Evolutionary conservation across 2,113 vertebrate genomes (phyloP), one percentile per base, ranked within the genome.

Genomic region (Thamnaconus septentrionalis): DNA sequence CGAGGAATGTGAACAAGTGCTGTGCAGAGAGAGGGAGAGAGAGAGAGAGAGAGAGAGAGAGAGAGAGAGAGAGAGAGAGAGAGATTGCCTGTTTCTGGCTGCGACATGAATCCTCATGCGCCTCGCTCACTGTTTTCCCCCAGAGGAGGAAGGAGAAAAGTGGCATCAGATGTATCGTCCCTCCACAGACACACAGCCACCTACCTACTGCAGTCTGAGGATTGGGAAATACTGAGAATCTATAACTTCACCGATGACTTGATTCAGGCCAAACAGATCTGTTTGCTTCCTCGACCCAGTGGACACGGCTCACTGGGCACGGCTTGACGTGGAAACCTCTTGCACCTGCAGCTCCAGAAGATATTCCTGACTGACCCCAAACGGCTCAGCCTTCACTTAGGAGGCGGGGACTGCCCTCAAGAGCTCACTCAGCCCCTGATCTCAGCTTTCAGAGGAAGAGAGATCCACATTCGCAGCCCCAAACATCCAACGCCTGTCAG

Each of bases 401-500:
- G 59, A 49, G 56, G 61, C 58, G 60, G 39, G 53, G 61, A 66
- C 46, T 5, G 51, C 40, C 53, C 53, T 61, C 3, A 1, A 45
- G 39, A 76, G 58, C 74, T 66, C 49, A 63, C 49, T 54, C 62
- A 72, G 59, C 57, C 61, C 18, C 18, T 31, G 18, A 31, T 70
- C 70, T 76, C 47, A 64, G 59, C 64, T 78, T 81, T 63, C 66
- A 69, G 75, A 69, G 75, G 71, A 79, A 75, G 8, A 82, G 67
- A 74, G 81, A 59, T 69, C 5, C 40, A 58, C 76, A 84, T 83
- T 61, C 61, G 57, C 73, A 83, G 79, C 71, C 78, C 76, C 18
- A 31, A 64, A 78, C 78, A 80, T 81, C 80, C 78, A 76, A 72
- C 54, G 54, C 18, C 76, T 71, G 71, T 83, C 84, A 85, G 75